A percentile compares a stretch with the other conserved stretches of the same genome.
These are phyloP conservation scores for Epinephelus cyanopodus DNA, from an alignment of 2,113 vertebrate species.

Conservation along the genomic window DNA sequence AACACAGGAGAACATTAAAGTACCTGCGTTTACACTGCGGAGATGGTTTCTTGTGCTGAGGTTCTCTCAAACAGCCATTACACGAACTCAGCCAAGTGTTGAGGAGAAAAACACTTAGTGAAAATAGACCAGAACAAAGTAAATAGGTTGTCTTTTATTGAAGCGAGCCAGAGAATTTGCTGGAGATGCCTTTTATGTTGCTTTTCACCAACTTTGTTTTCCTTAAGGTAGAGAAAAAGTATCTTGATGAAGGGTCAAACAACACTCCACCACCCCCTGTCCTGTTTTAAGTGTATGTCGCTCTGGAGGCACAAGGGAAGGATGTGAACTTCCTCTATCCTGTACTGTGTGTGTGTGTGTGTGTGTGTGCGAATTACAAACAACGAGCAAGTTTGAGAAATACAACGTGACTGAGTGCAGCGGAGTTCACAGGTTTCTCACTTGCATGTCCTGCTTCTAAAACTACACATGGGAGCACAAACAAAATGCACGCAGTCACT, in stretches of 20 bases:
- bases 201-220: background rate
- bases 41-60: background rate
- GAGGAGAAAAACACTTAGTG: background rate
- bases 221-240: background rate
- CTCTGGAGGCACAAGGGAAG: slow-evolving; percentile 85
- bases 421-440: slow-evolving; percentile 23
- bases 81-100: background rate
- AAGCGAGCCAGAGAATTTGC: background rate
- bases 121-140: background rate
- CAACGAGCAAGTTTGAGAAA: slow-evolving; percentile 31
- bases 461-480: slow-evolving; percentile 13
- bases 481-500: background rate
- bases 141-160: background rate
- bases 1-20: background rate
- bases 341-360: slow-evolving; percentile 43
- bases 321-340: slow-evolving; percentile 87
- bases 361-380: slow-evolving; percentile 35
- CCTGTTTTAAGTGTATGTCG: slow-evolving; percentile 47
- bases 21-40: background rate
- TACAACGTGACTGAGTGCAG: slow-evolving; percentile 17
- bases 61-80: background rate
- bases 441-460: slow-evolving; percentile 42
- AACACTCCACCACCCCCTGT: slow-evolving; percentile 18
- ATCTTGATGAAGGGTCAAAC: slow-evolving; percentile 48
- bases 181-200: background rate